phyloP scores from a whole-genome alignment of 2,888 invertebrate species.

The Dicranocentrus wangi region DNA sequence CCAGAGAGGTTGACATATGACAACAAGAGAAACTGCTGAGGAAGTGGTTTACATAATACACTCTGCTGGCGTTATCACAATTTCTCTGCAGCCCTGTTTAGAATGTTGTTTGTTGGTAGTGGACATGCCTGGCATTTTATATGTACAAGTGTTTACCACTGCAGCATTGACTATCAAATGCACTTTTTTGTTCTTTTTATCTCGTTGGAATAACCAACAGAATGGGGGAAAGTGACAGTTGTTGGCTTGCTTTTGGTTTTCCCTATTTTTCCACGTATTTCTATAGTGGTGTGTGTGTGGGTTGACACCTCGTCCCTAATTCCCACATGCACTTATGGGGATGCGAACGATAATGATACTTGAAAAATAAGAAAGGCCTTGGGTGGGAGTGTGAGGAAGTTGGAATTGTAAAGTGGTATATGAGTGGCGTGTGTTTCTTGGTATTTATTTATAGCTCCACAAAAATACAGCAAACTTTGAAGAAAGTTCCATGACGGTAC shows the following conservation, averaged over 20 bases:
- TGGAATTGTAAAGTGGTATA: slow-evolving; percentile 22
- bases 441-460: not conserved
- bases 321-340: slow-evolving; percentile 52
- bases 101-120: not conserved
- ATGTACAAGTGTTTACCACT: not conserved
- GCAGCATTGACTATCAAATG: not conserved
- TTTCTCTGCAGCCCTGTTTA: not conserved
- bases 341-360: not conserved
- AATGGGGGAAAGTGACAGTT: slow-evolving; percentile 20
- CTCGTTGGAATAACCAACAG: not conserved
- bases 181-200: not conserved
- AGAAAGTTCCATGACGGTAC: slow-evolving; percentile 17
- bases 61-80: not conserved
- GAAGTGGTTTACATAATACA: not conserved
- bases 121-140: not conserved
- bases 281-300: not conserved
- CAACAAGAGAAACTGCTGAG: too few species aligned
- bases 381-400: not conserved
- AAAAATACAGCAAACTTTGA: not conserved
- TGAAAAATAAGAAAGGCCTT: not conserved
- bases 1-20: too few species aligned
- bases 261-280: not conserved
- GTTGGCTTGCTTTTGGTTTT: not conserved
- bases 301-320: slow-evolving; percentile 55
- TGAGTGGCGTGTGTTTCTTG: slow-evolving; percentile 14